These are phyloP conservation scores for Fregetta grallaria DNA, from an alignment of 2,113 vertebrate species.

Conservation along the genomic window DNA sequence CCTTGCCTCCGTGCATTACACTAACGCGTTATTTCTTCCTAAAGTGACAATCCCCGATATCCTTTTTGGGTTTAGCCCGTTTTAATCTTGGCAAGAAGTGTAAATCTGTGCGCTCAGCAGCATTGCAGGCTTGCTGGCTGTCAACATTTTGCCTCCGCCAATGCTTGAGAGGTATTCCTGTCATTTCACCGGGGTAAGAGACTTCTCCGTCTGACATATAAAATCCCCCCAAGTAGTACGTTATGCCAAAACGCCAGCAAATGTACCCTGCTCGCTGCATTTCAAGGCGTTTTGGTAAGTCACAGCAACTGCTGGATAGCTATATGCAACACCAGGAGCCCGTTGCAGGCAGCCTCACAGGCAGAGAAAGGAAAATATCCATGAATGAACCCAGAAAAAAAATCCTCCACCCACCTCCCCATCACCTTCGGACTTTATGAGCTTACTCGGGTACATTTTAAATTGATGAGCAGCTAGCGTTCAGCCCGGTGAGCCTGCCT, in stretches of 20 bases:
- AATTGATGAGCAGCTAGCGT: background rate
- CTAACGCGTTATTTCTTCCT: conserved; percentile 59
- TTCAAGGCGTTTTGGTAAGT: conserved; percentile 26
- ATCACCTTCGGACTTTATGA: rapidly evolving
- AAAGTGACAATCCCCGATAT: conserved; percentile 76
- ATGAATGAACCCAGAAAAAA: background rate
- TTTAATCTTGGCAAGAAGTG: conserved; percentile 79
- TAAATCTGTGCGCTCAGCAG: conserved; percentile 74
- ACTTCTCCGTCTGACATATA: conserved; percentile 68
- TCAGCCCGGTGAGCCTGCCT: background rate
- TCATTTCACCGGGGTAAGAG: conserved; percentile 71
- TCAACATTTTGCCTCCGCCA: conserved; percentile 75
- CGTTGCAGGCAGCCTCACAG: background rate
- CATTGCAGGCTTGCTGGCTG: conserved; percentile 73
- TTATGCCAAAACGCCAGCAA: conserved; percentile 57
- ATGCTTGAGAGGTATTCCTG: conserved; percentile 71
- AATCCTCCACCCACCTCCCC: background rate
- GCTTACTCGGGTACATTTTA: background rate
- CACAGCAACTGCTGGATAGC: background rate
- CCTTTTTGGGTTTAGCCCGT: conserved; percentile 76
- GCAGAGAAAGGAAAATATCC: background rate
- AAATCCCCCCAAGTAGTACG: conserved; percentile 41
- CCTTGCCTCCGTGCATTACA: background rate
- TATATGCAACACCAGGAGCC: background rate
- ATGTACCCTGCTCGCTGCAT: conserved; percentile 12